Conservation (phyloP, 2,888 invertebrate species). For the Linnaemya vulpina region DNA sequence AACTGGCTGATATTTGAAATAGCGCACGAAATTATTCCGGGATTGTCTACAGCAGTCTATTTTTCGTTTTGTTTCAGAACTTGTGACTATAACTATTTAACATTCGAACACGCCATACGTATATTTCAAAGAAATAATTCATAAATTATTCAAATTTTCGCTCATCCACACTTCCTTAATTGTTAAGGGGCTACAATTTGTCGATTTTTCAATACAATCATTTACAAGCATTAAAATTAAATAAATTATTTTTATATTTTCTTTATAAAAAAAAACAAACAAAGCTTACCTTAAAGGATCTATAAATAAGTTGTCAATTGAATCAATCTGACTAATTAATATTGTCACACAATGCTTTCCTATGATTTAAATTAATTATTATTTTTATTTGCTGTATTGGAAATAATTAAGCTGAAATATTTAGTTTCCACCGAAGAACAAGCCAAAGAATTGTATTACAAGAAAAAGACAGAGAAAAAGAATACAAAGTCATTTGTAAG, state of each 20-base stretch:
- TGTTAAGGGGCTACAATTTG: no score
- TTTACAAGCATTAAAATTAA: slow-evolving; percentile 14
- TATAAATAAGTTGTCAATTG: slow-evolving; percentile 61
- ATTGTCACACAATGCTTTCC: slow-evolving; percentile 27
- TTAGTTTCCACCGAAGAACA: slow-evolving; percentile 80
- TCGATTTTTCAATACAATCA: slow-evolving; percentile 42
- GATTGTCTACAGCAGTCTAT: no score
- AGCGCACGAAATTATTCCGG: no score
- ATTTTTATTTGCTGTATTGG: slow-evolving; percentile 55
- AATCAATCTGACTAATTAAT: slow-evolving; percentile 85
- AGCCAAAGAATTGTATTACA: slow-evolving; percentile 71
- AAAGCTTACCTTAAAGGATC: slow-evolving; percentile 62
- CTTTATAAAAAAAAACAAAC: slow-evolving; percentile 16
- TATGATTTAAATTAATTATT: slow-evolving; percentile 57
- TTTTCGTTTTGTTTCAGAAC: no score
- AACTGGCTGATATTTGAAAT: no score
- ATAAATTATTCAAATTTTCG: no score
- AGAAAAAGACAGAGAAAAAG: slow-evolving; percentile 65
- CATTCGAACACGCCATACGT: no score
- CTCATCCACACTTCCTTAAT: no score
- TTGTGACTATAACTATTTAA: no score
- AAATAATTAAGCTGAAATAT: slow-evolving; percentile 76
- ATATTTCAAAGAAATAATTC: no score
- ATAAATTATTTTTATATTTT: slow-evolving; percentile 33
- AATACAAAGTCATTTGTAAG: slow-evolving; percentile 75